Evolutionary conservation across 1,140 invertebrate species (phyloP).

Genomic region (Drosophila rhopaloa): DNA sequence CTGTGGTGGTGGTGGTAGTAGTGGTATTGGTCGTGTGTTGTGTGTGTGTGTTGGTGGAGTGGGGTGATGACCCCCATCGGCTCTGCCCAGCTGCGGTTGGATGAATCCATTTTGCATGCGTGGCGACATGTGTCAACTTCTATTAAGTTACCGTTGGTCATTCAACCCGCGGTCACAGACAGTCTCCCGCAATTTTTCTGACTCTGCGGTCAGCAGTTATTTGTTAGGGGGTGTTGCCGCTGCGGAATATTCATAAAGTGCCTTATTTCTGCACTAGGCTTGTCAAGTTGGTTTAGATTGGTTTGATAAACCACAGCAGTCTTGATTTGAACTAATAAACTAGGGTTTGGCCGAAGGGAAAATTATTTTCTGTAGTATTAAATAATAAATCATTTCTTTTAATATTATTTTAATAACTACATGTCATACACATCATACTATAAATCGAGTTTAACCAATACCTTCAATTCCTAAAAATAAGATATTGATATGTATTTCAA

Average conservation of each 20-base stretch:
- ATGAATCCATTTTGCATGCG: slow-evolving; percentile 79
- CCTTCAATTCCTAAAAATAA: no score
- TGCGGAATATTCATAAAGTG: slow-evolving; percentile 8
- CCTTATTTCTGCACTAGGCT: not conserved
- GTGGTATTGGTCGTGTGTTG: not conserved
- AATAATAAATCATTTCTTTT: no score
- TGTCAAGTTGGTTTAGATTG: slow-evolving; percentile 1
- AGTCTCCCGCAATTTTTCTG: slow-evolving; percentile 11
- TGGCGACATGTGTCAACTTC: slow-evolving; percentile 81
- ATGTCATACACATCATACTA: no score
- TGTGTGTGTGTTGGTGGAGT: not conserved
- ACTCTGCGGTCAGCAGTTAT: slow-evolving; percentile 46
- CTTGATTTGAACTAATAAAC: no score
- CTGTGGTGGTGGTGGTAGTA: not conserved
- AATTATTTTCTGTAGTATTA: no score
- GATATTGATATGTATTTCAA: no score
- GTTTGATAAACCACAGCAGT: not conserved
- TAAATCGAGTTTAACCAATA: no score
- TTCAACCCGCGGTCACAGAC: slow-evolving; percentile 63
- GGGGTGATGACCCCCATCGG: slow-evolving; percentile 28
- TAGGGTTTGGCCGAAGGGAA: no score
- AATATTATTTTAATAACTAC: no score
- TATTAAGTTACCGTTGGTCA: slow-evolving; percentile 79
- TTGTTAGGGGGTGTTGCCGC: slow-evolving; percentile 15
- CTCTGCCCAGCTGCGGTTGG: slow-evolving; percentile 58